Evolutionary conservation across 2,113 vertebrate genomes (phyloP).

Genomic region (Todiramphus saurophagus): DNA sequence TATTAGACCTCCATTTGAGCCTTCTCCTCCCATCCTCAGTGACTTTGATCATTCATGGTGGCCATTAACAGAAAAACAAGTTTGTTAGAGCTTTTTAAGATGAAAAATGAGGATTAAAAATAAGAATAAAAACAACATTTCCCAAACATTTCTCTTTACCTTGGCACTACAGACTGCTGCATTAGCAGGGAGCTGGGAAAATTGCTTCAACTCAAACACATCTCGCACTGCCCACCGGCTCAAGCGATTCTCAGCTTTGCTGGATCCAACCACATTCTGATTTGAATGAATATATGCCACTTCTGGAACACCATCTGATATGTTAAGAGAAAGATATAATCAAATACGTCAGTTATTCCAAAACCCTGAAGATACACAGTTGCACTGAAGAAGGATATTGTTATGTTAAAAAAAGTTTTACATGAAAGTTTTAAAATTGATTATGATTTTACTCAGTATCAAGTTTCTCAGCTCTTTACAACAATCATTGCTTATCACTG

Average conservation of each 20-base stretch:
- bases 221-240: slow-evolving; percentile 85
- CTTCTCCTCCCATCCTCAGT: background rate
- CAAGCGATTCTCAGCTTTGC: slow-evolving; percentile 91
- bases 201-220: slow-evolving; percentile 87
- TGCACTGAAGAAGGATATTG: background rate
- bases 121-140: slow-evolving; percentile 20
- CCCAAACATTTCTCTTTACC: slow-evolving; percentile 74
- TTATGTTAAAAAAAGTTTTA: background rate
- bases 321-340: background rate
- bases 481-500: background rate
- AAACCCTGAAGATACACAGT: background rate
- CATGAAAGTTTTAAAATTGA: background rate
- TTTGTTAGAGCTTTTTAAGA: background rate
- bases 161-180: slow-evolving; percentile 73
- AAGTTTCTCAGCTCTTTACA: background rate
- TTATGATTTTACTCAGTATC: background rate
- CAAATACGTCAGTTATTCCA: background rate
- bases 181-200: slow-evolving; percentile 93
- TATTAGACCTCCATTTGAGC: background rate
- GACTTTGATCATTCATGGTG: slow-evolving; percentile 31
- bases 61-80: slow-evolving; percentile 1
- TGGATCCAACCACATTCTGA: slow-evolving; percentile 91
- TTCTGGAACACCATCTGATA: slow-evolving; percentile 83
- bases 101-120: slow-evolving; percentile 14
- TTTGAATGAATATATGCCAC: slow-evolving; percentile 93